Evolutionary conservation across 2,888 invertebrate genomes (phyloP), one percentile per base, ranked within the genome.

Genomic region (Tenthredo notha): DNA sequence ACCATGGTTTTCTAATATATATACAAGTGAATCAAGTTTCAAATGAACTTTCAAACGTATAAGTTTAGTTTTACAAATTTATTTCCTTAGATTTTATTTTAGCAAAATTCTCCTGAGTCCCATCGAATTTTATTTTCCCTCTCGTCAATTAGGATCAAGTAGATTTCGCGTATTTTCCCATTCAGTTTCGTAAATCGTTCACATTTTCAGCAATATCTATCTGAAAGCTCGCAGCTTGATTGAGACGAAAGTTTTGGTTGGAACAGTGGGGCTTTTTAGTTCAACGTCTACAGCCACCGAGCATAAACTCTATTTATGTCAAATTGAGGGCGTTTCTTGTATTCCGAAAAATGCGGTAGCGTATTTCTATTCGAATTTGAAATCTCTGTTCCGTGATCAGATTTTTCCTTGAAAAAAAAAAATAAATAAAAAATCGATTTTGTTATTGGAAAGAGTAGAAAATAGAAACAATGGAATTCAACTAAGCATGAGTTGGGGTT

Each of bases 401-500:
- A 77, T 54, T 77, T 77, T 21, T 29, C 29, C 1, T 6, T 15
- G 15, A 3, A 54, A 33, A 50, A 7, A 25, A 74, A 29, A 29
- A 0, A 7, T 7, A 47, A 15, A 54, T n/a, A 50, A 7, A 40
- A 74, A 21, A 21, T 12, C 21, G 40, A 80, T 80, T 40, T 80
- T 21, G 50, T 83, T 83, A 67, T 83, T 61, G 83, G 83, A 67
- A 70, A 65, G 43, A 50, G 25, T 33, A 33, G 84, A 86, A 86
- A 89, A 87, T 86, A 86, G 88, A 89, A 89, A 89, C 89, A 89
- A 90, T 90, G 88, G 89, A 89, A 90, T 89, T 89, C 89, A 87
- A 89, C 87, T 87, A 88, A 90, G 87, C 89, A 43, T 47, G 84
- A 65, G 83, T 61, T 61, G 83, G 21, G 83, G 83, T 47, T 47